Evolutionary conservation across 1,140 invertebrate species (phyloP).

Genomic region (Magallana gigas): DNA sequence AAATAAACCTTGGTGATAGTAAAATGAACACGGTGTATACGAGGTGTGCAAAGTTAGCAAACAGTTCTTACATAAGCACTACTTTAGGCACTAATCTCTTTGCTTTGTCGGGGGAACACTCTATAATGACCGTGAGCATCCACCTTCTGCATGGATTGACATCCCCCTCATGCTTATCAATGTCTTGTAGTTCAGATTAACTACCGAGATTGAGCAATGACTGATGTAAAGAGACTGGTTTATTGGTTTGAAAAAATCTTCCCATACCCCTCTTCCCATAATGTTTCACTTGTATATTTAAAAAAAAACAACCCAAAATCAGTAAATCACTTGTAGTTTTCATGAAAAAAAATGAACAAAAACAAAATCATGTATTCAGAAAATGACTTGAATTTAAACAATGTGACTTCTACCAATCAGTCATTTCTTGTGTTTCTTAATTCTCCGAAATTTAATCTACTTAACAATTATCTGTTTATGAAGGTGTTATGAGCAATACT

Average conservation of each 20-base stretch:
- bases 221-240: no score
- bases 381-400: no score
- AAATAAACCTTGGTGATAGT: constrained; percentile 11
- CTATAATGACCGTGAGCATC: not conserved
- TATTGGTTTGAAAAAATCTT: no score
- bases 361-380: no score
- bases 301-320: no score
- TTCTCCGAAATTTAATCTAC: not conserved
- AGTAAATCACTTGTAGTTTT: no score
- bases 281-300: no score
- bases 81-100: not conserved
- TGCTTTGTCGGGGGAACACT: not conserved
- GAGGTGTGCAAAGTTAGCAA: constrained; percentile 19
- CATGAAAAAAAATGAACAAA: no score
- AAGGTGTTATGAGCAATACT: constrained; percentile 6
- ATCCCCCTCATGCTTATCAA: not conserved
- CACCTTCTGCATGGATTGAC: not conserved
- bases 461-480: not conserved
- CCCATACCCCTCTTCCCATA: no score
- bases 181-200: no score
- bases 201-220: no score
- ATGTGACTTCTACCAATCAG: no score
- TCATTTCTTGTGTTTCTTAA: not conserved
- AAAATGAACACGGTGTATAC: constrained; percentile 8
- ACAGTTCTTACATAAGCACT: constrained; percentile 7